Base-by-base conservation (phyloP, 1,140 invertebrate genomes). In the Pollicipes pollicipes region DNA sequence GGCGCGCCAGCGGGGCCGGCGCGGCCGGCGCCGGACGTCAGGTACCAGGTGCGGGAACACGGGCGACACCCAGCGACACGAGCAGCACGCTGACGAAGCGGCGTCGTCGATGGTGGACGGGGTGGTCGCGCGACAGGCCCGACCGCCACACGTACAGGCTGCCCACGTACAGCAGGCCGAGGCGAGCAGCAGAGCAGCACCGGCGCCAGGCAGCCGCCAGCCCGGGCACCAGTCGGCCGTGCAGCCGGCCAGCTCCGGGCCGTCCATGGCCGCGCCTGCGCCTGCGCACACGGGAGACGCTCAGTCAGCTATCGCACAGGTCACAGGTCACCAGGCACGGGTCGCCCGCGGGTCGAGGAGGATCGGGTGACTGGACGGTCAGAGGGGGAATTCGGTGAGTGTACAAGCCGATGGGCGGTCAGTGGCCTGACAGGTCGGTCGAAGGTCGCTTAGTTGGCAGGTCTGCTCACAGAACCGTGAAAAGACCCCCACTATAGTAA, bases 71-170 rank as follows among this genome's bases (percentile, higher is more conserved):
- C 66, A 92, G 77, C 79, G 88, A 87, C 80, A 93, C 89, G 70
- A 90, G 79, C 73, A 87, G 86, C 0, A 92, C 90, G 81, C 91
- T 93, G 68, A 90, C 83, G 78, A 94, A 95, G 77, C 93, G 84
- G 79, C 85, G 86, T 76, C 91, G 93, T n/a, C n/a, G 73, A 96
- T 93, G 3, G 87, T 91, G n/a, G 86, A n/a, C 84, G 8, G 91
- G 90, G 81, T 95, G 90, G 78, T 93, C 88, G 75, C 90, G 91
- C 81, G 76, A 87, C 84, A 75, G 75, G 76, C 73, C 76, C 78
- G 75, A 73, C 73, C 71, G 45, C 75, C 71, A 72, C 66, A 75
- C 68, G 35, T 75, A 75, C 35, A 75, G 67, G 30, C 73, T 72
- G 30, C 71, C 71, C n/a, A 75, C 74, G 31, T 75, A 75, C 0